A percentile compares a stretch with the other conserved stretches of the same genome.
Evolutionary conservation across 2,888 invertebrate genomes (phyloP).

Genomic region (Meandrusa payeni): DNA sequence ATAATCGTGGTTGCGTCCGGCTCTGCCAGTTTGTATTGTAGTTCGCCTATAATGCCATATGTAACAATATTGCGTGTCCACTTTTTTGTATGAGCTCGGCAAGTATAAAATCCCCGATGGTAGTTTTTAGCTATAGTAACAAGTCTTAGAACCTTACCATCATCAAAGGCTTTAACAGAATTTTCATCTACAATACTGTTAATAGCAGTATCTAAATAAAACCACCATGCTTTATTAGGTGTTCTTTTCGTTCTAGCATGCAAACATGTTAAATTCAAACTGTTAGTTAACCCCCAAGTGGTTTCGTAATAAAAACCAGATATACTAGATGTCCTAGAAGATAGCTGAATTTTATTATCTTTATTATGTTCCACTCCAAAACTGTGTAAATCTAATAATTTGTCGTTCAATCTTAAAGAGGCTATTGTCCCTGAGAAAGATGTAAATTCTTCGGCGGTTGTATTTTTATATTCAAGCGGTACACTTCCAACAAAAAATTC

Average conservation of each 20-base stretch:
- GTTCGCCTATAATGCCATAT: constrained; percentile 62
- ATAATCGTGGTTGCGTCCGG: constrained; percentile 55
- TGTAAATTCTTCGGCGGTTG: constrained; percentile 42
- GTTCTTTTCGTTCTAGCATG: constrained; percentile 48
- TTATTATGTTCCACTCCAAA: constrained; percentile 50
- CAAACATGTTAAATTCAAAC: constrained; percentile 63
- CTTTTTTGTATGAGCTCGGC: constrained; percentile 52
- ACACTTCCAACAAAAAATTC: constrained; percentile 63
- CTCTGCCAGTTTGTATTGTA: constrained; percentile 46
- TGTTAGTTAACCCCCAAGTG: constrained; percentile 59
- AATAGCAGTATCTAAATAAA: constrained; percentile 55
- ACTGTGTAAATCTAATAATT: constrained; percentile 53
- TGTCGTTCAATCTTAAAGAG: constrained; percentile 49
- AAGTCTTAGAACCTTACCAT: constrained; percentile 58
- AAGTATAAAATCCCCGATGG: constrained; percentile 65
- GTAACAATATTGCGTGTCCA: constrained; percentile 60
- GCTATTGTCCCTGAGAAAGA: constrained; percentile 55
- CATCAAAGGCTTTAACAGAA: constrained; percentile 46
- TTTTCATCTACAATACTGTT: constrained; percentile 38
- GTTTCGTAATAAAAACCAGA: constrained; percentile 68
- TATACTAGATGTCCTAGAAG: constrained; percentile 63
- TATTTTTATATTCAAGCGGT: constrained; percentile 41
- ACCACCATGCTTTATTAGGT: constrained; percentile 53
- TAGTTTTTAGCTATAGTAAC: constrained; percentile 53
- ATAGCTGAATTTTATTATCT: constrained; percentile 52